Evolutionary conservation across 2,797 vertebrate genomes (phyloP), one percentile per base, ranked within the genome.

Genomic region (Karalla daura): DNA sequence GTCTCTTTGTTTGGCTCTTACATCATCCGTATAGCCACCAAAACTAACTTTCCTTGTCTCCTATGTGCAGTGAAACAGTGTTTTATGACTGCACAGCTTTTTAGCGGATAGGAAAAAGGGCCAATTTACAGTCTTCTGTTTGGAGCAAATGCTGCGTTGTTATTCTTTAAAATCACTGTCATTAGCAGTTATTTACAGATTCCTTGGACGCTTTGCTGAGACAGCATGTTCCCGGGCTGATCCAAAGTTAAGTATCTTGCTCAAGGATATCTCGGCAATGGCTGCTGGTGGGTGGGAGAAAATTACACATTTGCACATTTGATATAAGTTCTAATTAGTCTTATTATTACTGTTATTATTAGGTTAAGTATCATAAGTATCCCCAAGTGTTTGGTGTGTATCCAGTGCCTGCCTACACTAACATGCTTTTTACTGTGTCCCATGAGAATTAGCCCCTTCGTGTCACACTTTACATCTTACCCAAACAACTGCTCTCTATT

Each of bases 401-500:
- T 55, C 44, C 14, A 44, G 11, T 62, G 65, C 20, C 65, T 81
- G 18, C 39, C 7, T 50, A 56, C 24, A 39, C 50, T 36, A 59
- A 64, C 27, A 43, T 36, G 43, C 25, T 49, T 72, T 63, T 54
- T 23, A 52, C 24, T 18, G 24, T 28, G 55, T 75, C 62, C 69
- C 78, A 63, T 30, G 52, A 46, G 53, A 62, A 49, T 45, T 27
- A 64, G 51, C 44, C 52, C 44, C 39, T 24, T 70, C 52, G 49
- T 56, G 30, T 68, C 52, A 43, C n/a, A n/a, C n/a, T n/a, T n/a
- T 25, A 52, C 41, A 32, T 46, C 62, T 74, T 78, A 73, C 60
- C 43, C 62, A 77, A 75, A 81, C 65, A 73, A 67, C 43, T 35
- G 55, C 65, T 74, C 58, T 79, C 67, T 74, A 72, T 78, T 83